Base-by-base conservation (phyloP, 1,140 invertebrate species). In the Tigriopus japonicus region DNA sequence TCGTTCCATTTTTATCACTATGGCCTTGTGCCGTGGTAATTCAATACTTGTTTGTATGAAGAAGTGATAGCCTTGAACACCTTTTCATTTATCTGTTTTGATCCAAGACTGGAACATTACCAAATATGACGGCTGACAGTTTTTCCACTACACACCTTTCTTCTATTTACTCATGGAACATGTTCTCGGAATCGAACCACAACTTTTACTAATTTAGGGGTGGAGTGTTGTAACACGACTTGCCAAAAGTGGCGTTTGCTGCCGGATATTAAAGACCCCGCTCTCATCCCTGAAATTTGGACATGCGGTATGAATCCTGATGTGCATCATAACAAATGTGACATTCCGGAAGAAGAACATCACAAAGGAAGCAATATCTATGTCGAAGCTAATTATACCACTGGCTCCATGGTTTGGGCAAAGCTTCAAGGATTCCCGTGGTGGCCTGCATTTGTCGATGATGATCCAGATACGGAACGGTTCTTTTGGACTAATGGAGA, bases 361-460 rank as follows among this genome's bases (percentile, higher is more conserved):
- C 75, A 80, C 62, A 67, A 58, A 43, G 66, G 69, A 12, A 68
- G 68, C 49, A 67, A 69, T 54, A 71, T 71, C 9, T 70, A 70
- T 28, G 77, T 81, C 13, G 68, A 76, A 56, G 76, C 75, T 63
- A 64, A 68, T 41, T 81, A 76, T 62, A 74, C 75, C 5, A 75
- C 75, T 3, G 81, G 82, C 1, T 81, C 81, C 42, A 55, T 84
- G 45, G 81, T 84, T 0, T 80, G 79, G 77, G 81, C 77, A 5
- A 73, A 71, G 40, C 62, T 79, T 40, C 64, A 69, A 1, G 78
- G 79, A 23, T 82, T 74, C 71, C 81, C 81, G 28, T 83, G 80
- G 80, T 84, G 81, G 81, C 82, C 82, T 14, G 81, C 75, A 3
- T 81, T 85, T 73, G 75, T 84, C 5, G 81, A 83, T 49, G 80